Conservation (phyloP, 2,888 invertebrate species). For the Maniola hyperantus region DNA sequence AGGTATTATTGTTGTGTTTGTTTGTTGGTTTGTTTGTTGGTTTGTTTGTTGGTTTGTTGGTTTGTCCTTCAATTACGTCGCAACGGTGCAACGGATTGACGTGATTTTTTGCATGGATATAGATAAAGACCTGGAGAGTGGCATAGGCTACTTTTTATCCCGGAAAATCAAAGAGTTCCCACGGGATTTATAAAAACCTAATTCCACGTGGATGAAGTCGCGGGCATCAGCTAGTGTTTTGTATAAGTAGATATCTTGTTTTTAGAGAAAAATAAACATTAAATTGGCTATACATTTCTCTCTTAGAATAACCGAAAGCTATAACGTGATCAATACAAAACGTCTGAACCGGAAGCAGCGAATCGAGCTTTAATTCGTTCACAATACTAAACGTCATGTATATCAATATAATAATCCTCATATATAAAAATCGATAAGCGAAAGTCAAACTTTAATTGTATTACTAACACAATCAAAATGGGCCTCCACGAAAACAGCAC, state of each 20-base stretch:
- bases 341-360: conserved; percentile 52
- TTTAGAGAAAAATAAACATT: background rate
- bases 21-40: no score
- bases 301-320: background rate
- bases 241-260: background rate
- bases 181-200: no score
- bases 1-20: no score
- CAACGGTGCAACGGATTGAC: no score
- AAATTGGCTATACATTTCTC: background rate
- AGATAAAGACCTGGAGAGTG: no score
- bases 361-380: conserved; percentile 61
- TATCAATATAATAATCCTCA: conserved; percentile 72
- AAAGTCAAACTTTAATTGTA: conserved; percentile 77
- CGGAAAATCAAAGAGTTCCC: no score
- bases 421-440: conserved; percentile 71
- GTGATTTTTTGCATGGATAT: no score
- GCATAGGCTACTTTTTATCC: no score
- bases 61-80: no score
- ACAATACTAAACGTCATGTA: conserved; percentile 70
- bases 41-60: no score
- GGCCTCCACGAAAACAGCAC: conserved; percentile 79
- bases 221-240: no score
- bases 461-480: conserved; percentile 75
- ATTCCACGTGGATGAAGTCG: no score
- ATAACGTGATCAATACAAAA: conserved; percentile 11